Evolutionary conservation across 1,140 invertebrate species (phyloP), one percentile per base, ranked within the genome.

Genomic region (Pseudobourletiella spinata): DNA sequence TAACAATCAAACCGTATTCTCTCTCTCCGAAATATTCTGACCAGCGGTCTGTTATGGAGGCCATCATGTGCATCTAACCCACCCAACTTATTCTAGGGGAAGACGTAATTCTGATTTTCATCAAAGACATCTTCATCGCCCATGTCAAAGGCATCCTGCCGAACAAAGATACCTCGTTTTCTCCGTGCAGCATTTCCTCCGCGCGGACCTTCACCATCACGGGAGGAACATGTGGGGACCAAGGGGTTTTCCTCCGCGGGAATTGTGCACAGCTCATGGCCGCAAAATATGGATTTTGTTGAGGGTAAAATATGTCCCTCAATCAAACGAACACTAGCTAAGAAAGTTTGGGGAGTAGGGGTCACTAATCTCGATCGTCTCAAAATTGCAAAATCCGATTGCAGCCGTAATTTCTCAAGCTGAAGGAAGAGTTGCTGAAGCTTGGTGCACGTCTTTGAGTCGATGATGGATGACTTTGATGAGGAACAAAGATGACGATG

Each of bases 101-200:
- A n/a, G n/a, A 48, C 6, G 22, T 48, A 48, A 58, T 67, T 67
- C 22, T 63, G 35, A 57, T 67, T 67, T 48, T 61, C 61, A 64
- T 67, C 65, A n/a, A 32, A 26, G 29, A 55, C 6, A 16, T 67
- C 65, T 20, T 57, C 65, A 54, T 63, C 65, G 0, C 52, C 65
- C 15, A 28, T 57, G 30, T 67, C 65, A 59, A 69, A 69, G 6
- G 67, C 67, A 43, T 69, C 35, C 52, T 69, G 67, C 25, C 67
- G 24, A 46, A 62, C 57, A n/a, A 67, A 32, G 18, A 42, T 32
- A 8, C 61, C 43, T 25, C 65, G 50, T n/a, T 11, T 39, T 39
- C n/a, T 39, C n/a, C n/a, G n/a, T n/a, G n/a, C n/a, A n/a, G n/a
- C n/a, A n/a, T n/a, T n/a, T n/a, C n/a, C n/a, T n/a, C n/a, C n/a